Percentiles rank a stretch among this genome's conserved stretches.
Evolutionary conservation across 2,888 invertebrate genomes (phyloP).

Genomic region (Brachypterus glaber): DNA sequence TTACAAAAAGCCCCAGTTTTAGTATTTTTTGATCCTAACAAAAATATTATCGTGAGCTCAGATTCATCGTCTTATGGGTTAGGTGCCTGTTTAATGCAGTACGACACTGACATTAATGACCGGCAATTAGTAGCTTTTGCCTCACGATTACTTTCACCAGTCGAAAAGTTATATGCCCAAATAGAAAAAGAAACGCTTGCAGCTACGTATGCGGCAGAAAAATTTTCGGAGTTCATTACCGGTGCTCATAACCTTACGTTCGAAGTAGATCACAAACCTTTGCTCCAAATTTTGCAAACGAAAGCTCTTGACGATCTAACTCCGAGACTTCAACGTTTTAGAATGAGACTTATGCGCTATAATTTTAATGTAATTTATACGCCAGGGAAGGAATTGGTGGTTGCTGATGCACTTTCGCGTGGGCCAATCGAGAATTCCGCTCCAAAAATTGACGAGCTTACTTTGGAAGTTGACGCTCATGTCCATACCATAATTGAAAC

Average conservation of each 20-base stretch:
- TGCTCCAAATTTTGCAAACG: slow-evolving; percentile 11
- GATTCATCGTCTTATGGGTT: slow-evolving; percentile 10
- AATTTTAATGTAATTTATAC: not conserved
- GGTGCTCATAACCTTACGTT: slow-evolving; percentile 11
- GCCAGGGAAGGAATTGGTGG: slow-evolving; percentile 10
- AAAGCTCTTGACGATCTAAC: slow-evolving; percentile 14
- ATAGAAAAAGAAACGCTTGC: slow-evolving; percentile 11
- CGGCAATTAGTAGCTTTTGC: slow-evolving; percentile 13
- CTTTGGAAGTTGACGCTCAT: slow-evolving; percentile 1
- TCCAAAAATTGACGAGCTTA: slow-evolving; percentile 3
- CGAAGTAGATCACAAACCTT: slow-evolving; percentile 12
- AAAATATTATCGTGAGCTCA: too few relatives aligned
- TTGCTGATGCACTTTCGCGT: slow-evolving; percentile 7
- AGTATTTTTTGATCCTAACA: slow-evolving; percentile 3
- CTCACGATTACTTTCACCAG: slow-evolving; percentile 8
- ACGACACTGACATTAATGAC: slow-evolving; percentile 1
- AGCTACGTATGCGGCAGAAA: slow-evolving; percentile 9
- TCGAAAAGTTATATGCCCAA: too few relatives aligned
- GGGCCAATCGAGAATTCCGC: not conserved
- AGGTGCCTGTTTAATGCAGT: slow-evolving; percentile 11
- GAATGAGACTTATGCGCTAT: slow-evolving; percentile 11
- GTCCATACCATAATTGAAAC: too few relatives aligned
- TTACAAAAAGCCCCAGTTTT: slow-evolving; percentile 9
- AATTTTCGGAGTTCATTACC: slow-evolving; percentile 10
- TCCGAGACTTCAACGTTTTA: slow-evolving; percentile 8